Conservation (phyloP, 2,113 vertebrate species). For the Chaenogobius annularis region DNA sequence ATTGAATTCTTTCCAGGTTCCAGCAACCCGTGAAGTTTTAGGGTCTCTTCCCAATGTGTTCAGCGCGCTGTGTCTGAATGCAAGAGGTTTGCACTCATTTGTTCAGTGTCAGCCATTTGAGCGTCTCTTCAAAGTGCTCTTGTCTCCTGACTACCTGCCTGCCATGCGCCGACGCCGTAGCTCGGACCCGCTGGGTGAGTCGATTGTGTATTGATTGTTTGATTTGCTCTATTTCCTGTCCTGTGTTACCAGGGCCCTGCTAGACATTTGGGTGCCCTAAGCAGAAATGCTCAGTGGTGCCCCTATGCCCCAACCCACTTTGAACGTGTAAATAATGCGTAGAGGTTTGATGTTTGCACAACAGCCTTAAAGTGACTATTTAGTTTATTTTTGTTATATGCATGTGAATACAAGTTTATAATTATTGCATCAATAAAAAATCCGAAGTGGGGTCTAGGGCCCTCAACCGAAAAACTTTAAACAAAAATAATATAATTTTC, state of each 20-base stretch:
- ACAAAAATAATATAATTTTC: no score
- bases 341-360: no score
- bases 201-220: neutral
- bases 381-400: no score
- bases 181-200: constrained; percentile 92
- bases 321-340: no score
- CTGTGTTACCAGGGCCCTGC: neutral
- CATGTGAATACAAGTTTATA: no score
- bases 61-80: constrained; percentile 94
- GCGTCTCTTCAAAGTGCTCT: constrained; percentile 95
- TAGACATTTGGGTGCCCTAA: no score
- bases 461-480: no score
- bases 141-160: constrained; percentile 94
- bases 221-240: neutral
- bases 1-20: constrained; percentile 78
- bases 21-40: constrained; percentile 92
- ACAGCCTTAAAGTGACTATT: no score
- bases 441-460: no score
- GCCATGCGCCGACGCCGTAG: constrained; percentile 92
- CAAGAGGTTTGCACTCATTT: constrained; percentile 92
- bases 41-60: constrained; percentile 96
- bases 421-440: no score
- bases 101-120: constrained; percentile 97
- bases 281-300: no score
- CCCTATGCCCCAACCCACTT: no score